phyloP scores from a whole-genome alignment of 2,888 invertebrate genomes.

The Geotrupes spiniger region DNA sequence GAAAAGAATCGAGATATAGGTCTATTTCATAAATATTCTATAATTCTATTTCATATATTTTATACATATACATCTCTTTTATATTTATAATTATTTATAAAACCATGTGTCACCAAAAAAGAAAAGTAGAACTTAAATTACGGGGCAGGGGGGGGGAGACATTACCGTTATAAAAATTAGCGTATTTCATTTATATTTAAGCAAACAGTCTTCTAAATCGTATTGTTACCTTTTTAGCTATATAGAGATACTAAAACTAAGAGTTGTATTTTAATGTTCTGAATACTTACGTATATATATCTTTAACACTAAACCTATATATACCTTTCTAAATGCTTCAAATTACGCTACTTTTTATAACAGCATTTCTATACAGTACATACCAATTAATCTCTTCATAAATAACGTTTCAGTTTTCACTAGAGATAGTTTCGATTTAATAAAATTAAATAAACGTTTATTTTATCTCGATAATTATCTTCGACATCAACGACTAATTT shows the following conservation, averaged over 20 bases:
- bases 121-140: constrained; percentile 33
- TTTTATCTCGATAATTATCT: too few relatives aligned
- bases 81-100: constrained; percentile 50
- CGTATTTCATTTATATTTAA: constrained; percentile 34
- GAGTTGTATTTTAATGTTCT: constrained; percentile 25
- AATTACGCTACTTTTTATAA: constrained; percentile 30
- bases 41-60: constrained; percentile 51
- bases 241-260: constrained; percentile 19
- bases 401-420: too few relatives aligned
- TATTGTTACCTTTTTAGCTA: constrained; percentile 23
- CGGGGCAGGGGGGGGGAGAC: background rate
- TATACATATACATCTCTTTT: constrained; percentile 52
- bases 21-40: constrained; percentile 44
- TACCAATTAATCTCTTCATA: constrained; percentile 10
- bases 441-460: too few relatives aligned
- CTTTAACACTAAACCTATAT: constrained; percentile 36
- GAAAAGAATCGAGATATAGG: constrained; percentile 28
- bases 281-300: constrained; percentile 40
- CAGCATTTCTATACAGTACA: constrained; percentile 22
- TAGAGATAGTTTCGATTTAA: too few relatives aligned
- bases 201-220: constrained; percentile 47
- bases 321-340: constrained; percentile 27
- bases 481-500: too few relatives aligned
- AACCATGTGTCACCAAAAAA: constrained; percentile 52
- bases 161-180: constrained; percentile 41